These are phyloP conservation scores for Aricia agestis DNA, from an alignment of 1,140 invertebrate species.

Conservation along the genomic window DNA sequence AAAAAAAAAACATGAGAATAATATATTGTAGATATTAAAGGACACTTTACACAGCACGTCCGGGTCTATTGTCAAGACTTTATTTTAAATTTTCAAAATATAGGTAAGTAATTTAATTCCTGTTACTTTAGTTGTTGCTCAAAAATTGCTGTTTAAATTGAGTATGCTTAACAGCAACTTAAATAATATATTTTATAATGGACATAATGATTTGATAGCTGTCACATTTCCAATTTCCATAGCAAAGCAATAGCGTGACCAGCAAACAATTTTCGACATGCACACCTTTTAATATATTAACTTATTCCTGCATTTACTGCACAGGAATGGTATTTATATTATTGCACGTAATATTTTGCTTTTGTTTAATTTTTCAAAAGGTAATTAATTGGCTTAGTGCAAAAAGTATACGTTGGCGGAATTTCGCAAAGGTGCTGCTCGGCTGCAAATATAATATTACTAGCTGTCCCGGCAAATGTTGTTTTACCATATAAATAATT, in stretches of 20 bases:
- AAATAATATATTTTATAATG: background rate
- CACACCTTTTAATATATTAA: background rate
- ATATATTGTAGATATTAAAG: too few species aligned
- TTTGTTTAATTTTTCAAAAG: background rate
- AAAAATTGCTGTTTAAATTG: too few species aligned
- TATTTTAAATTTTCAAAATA: too few species aligned
- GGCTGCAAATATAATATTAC: background rate
- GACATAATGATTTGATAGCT: background rate
- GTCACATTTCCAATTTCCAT: conserved; percentile 3
- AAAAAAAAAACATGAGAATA: too few species aligned
- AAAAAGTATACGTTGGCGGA: background rate
- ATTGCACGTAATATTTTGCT: background rate
- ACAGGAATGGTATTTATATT: background rate
- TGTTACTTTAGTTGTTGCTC: background rate
- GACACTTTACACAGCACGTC: too few species aligned
- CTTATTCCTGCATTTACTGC: background rate
- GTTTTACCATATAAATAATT: too few species aligned
- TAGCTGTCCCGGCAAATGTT: too few species aligned
- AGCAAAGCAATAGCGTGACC: background rate
- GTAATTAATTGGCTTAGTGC: too few species aligned
- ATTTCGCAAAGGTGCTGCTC: too few species aligned
- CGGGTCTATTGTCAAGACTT: too few species aligned
- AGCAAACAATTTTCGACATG: background rate
- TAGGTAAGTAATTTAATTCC: too few species aligned
- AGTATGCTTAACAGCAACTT: background rate